phyloP scores from a whole-genome alignment of 2,113 vertebrate species.

The Gobius niger region DNA sequence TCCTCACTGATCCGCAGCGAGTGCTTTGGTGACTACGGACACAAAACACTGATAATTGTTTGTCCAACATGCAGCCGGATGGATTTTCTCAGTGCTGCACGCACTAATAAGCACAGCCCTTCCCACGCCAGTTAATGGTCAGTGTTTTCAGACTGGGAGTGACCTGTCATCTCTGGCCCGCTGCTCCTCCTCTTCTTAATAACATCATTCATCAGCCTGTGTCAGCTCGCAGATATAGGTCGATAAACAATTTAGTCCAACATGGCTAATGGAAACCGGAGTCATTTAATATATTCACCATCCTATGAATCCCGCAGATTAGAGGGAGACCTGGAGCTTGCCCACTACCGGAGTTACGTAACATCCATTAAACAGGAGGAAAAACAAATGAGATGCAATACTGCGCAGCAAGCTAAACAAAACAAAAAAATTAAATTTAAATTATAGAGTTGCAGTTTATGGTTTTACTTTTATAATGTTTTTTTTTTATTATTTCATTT shows the following conservation, averaged over 20 bases:
- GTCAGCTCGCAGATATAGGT: constrained; percentile 66
- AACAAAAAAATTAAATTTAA: too few relatives aligned
- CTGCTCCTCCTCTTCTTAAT: constrained; percentile 66
- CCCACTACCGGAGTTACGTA: constrained; percentile 24
- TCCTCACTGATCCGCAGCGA: constrained; percentile 9
- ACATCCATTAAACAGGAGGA: constrained; percentile 5
- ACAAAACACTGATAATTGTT: constrained; percentile 21
- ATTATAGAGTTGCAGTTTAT: too few relatives aligned
- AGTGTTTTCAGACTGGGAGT: constrained; percentile 45
- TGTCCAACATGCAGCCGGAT: constrained; percentile 16
- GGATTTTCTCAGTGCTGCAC: constrained; percentile 18
- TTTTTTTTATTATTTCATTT: too few relatives aligned
- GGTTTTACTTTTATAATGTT: too few relatives aligned
- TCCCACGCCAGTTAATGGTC: constrained; percentile 38
- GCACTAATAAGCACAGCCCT: constrained; percentile 18
- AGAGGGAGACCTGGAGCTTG: constrained; percentile 26
- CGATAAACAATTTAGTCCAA: constrained; percentile 77
- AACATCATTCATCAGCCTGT: constrained; percentile 72
- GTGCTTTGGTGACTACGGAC: constrained; percentile 12
- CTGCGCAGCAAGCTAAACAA: too few relatives aligned
- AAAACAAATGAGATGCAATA: background rate
- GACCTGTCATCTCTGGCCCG: constrained; percentile 53
- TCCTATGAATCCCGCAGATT: constrained; percentile 62
- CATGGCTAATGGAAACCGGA: constrained; percentile 70
- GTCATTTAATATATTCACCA: constrained; percentile 71